phyloP scores from a whole-genome alignment of 2,888 invertebrate species.

The Scaeva pyrastri region DNA sequence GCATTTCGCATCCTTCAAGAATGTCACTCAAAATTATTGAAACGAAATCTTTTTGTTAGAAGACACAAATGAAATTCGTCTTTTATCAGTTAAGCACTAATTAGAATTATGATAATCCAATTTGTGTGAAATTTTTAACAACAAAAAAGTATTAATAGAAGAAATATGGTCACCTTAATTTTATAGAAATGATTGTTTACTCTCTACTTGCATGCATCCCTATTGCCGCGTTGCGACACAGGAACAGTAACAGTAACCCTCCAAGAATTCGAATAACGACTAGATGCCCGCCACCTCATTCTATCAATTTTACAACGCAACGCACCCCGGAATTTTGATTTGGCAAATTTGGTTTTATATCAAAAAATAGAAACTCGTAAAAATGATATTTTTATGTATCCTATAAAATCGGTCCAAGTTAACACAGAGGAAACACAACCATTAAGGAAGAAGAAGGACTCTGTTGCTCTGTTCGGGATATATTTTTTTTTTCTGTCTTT shows the following conservation, averaged over 20 bases:
- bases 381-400: slow-evolving; percentile 66
- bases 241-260: neutral
- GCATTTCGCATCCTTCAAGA: too few species aligned
- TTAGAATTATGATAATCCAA: too few species aligned
- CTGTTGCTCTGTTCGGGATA: slow-evolving; percentile 13
- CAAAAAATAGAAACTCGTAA: slow-evolving; percentile 63
- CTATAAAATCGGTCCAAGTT: slow-evolving; percentile 55
- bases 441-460: slow-evolving; percentile 15
- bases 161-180: neutral
- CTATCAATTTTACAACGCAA: slow-evolving; percentile 10
- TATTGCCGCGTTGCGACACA: neutral
- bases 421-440: slow-evolving; percentile 3
- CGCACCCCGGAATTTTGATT: slow-evolving; percentile 36
- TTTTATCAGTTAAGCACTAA: too few species aligned
- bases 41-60: too few species aligned
- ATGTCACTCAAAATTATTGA: too few species aligned
- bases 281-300: neutral
- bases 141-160: neutral
- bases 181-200: slow-evolving; percentile 20
- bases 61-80: too few species aligned
- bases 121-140: too few species aligned
- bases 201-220: slow-evolving; percentile 7
- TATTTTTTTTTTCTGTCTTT: slow-evolving; percentile 10
- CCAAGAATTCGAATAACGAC: too few species aligned
- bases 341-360: slow-evolving; percentile 58